Evolutionary conservation across 2,797 vertebrate genomes (phyloP), one percentile per base, ranked within the genome.

Genomic region (Mus caroli): DNA sequence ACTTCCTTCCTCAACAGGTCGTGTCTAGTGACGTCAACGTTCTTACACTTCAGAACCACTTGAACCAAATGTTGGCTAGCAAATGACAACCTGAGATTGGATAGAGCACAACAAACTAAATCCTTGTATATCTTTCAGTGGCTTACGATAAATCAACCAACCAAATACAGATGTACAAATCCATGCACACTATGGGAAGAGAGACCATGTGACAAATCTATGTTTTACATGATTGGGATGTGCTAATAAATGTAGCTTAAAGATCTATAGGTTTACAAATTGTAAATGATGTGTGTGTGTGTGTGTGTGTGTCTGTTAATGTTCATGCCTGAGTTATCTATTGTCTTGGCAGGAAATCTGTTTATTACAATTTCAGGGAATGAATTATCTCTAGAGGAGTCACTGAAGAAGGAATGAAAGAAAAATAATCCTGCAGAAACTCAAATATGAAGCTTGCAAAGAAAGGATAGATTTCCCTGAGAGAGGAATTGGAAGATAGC

Each of bases 341-440:
- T 5, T 76, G n/a, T 64, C 13, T 90, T 83, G 40, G 64, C 56
- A 80, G 83, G 60, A 94, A 89, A 17, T 89, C 19, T 69, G 11
- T 22, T 52, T 69, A 90, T 20, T 87, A 19, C 31, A 77, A 93
- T 94, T 76, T 37, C 6, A 50, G 77, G 34, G 77, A 67, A 22
- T 87, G 60, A 62, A 52, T 40, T 3, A 88, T 52, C 79, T 93
- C 73, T 56, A 34, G 12, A 95, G 82, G 24, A 94, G 43, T 88
- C 40, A 71, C 46, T 14, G 73, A 80, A 73, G 43, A 31, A 82
- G 69, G 10, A 10, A 62, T 17, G 82, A 56, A 73, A 94, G 85
- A 82, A 88, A 77, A 94, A 88, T 90, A 60, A 37, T 15, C n/a
- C 54, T 43, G 31, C 22, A n/a, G 37, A 69, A 80, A 56, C 77